Evolutionary conservation across 2,888 invertebrate genomes (phyloP).

Genomic region (Napeogenes sylphis): DNA sequence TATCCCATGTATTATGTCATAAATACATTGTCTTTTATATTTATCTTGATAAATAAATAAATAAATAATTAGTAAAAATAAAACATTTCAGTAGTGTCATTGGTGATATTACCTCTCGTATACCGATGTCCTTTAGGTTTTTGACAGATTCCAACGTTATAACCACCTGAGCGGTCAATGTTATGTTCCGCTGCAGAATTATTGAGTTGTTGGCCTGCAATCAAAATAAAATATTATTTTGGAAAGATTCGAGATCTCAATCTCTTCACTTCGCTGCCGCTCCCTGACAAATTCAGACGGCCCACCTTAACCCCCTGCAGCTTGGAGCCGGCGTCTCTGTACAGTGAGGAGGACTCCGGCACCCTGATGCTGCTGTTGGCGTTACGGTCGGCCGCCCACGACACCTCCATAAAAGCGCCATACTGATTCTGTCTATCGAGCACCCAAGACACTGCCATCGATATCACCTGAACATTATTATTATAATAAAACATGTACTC

Average conservation of each 20-base stretch:
- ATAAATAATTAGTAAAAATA: too few relatives aligned
- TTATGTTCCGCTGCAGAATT: slow-evolving; percentile 86
- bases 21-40: too few relatives aligned
- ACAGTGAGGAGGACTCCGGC: slow-evolving; percentile 60
- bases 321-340: slow-evolving; percentile 81
- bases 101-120: slow-evolving; percentile 51
- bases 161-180: slow-evolving; percentile 94
- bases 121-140: slow-evolving; percentile 80
- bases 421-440: slow-evolving; percentile 88
- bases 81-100: background rate
- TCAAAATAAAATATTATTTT: slow-evolving; percentile 14
- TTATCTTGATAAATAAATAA: too few relatives aligned
- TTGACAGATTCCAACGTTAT: slow-evolving; percentile 91
- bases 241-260: too few relatives aligned
- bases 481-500: too few relatives aligned
- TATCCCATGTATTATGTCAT: too few relatives aligned
- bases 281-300: background rate
- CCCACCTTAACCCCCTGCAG: slow-evolving; percentile 27
- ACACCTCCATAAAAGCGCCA: slow-evolving; percentile 93
- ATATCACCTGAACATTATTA: slow-evolving; percentile 76
- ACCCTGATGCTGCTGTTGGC: slow-evolving; percentile 85
- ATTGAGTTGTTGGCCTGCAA: slow-evolving; percentile 61
- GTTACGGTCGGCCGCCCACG: slow-evolving; percentile 92
- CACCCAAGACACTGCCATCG: slow-evolving; percentile 91
- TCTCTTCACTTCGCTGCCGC: too few relatives aligned